Conservation (phyloP, 35 echinoderm and acorn worm genomes). For the Amphiura filiformis region DNA sequence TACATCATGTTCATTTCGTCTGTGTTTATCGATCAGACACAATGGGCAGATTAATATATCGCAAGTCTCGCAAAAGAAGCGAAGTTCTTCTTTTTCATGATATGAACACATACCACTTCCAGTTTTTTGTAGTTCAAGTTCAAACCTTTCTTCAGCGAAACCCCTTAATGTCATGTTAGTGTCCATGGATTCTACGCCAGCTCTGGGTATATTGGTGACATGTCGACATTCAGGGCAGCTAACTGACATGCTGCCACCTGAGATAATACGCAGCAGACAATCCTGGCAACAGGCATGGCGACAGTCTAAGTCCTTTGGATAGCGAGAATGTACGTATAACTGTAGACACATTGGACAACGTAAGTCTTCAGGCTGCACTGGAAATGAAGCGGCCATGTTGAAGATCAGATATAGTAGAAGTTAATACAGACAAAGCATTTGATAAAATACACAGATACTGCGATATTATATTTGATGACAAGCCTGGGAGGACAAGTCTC, state of each 20-base stretch:
- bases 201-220: not conserved
- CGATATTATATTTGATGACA: too few species aligned
- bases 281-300: not conserved
- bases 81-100: not conserved
- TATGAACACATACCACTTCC: not conserved
- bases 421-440: too few species aligned
- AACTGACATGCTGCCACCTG: not conserved
- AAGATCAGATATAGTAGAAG: too few species aligned
- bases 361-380: not conserved
- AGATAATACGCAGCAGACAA: not conserved
- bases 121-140: not conserved
- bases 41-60: not conserved
- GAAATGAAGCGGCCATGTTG: not conserved
- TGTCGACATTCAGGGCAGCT: not conserved
- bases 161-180: not conserved
- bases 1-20: constrained; percentile 11
- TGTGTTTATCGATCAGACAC: not conserved
- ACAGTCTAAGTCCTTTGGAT: not conserved
- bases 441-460: too few species aligned
- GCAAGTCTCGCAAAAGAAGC: not conserved
- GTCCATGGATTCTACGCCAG: not conserved
- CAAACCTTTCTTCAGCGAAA: not conserved
- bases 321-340: not conserved
- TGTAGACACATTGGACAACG: not conserved
- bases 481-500: too few species aligned